These are phyloP conservation scores for Alentia gelatinosa DNA, from an alignment of 2,888 invertebrate species.

Conservation along the genomic window DNA sequence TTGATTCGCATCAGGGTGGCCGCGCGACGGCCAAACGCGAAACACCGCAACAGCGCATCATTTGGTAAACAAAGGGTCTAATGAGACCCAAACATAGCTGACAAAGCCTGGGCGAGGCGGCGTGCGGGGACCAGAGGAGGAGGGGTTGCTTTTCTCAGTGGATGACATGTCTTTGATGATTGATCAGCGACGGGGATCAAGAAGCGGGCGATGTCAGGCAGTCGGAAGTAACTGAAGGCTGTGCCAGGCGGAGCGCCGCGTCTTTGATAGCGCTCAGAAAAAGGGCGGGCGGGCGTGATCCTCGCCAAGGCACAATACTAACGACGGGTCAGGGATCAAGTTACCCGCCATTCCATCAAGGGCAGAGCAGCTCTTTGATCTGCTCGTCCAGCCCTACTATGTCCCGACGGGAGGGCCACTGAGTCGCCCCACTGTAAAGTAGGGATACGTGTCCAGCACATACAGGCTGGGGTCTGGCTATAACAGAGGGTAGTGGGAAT, in stretches of 20 bases:
- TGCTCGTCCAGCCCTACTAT: neutral
- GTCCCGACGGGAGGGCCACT: neutral
- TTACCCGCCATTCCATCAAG: conserved; percentile 37
- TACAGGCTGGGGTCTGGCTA: too few species aligned
- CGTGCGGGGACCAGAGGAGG: neutral
- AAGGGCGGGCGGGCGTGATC: neutral
- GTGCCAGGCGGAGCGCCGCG: neutral
- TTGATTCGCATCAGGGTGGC: neutral
- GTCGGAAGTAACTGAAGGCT: conserved; percentile 42
- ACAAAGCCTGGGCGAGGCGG: neutral
- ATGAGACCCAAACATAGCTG: conserved; percentile 31
- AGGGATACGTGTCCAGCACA: too few species aligned
- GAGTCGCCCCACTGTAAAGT: neutral
- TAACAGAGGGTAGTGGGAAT: too few species aligned
- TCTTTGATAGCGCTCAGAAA: conserved; percentile 41
- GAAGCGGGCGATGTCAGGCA: conserved; percentile 39
- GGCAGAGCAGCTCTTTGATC: conserved; percentile 23
- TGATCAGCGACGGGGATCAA: conserved; percentile 34
- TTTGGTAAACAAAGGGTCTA: conserved; percentile 7
- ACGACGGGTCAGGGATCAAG: conserved; percentile 49
- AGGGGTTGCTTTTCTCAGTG: conserved; percentile 29
- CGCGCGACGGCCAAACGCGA: conserved; percentile 1
- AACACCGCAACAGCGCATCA: neutral
- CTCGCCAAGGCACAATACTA: conserved; percentile 41
- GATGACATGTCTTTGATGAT: conserved; percentile 14